Percentiles rank a stretch among this genome's conserved stretches.
Evolutionary conservation across 1,140 invertebrate genomes (phyloP).

Genomic region (Penaeus vannamei): DNA sequence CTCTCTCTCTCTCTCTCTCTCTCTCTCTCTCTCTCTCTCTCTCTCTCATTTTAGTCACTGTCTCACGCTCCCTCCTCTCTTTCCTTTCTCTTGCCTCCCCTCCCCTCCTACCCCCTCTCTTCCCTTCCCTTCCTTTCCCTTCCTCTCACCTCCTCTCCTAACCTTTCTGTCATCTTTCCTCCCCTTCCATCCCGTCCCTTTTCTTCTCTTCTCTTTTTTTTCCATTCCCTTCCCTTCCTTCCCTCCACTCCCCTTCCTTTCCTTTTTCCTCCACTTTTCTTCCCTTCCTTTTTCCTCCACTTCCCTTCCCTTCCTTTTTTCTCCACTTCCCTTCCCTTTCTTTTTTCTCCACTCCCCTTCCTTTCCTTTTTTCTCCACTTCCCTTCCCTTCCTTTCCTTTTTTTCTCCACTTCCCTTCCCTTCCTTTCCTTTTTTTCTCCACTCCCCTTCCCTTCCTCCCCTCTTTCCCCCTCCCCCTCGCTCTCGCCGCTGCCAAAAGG

Average conservation of each 20-base stretch:
- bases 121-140: not conserved
- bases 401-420: not conserved
- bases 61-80: not conserved
- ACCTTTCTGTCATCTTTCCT: not conserved
- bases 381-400: too few relatives aligned
- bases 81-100: not conserved
- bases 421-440: not conserved
- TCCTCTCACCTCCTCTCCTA: not conserved
- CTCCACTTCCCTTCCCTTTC: not conserved
- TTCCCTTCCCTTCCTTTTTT: not conserved
- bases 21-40: not conserved
- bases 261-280: constrained; percentile 1
- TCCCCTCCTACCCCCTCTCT: not conserved
- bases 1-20: not conserved
- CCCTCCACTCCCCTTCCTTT: not conserved
- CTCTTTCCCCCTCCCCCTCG: not conserved
- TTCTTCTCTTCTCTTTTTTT: too few relatives aligned
- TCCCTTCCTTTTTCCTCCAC: not conserved
- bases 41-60: not conserved
- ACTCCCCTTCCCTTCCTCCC: not conserved
- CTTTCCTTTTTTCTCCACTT: not conserved
- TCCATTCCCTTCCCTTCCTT: too few relatives aligned
- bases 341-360: not conserved
- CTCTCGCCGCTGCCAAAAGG: not conserved
- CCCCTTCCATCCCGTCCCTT: too few relatives aligned